Evolutionary conservation across 1,140 invertebrate genomes (phyloP).

Genomic region (Bombyx mandarina): DNA sequence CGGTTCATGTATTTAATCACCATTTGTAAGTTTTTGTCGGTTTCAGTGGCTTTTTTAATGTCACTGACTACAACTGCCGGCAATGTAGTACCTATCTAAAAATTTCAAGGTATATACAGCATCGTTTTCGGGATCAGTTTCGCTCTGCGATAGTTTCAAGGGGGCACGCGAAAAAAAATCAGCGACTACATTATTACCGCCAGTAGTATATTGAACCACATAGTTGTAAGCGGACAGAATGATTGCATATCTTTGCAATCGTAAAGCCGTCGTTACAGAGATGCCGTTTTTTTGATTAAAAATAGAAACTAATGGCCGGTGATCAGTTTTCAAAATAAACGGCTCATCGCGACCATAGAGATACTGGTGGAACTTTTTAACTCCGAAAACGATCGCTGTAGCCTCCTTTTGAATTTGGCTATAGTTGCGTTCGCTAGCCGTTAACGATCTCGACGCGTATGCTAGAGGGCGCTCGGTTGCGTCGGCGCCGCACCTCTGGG

Average conservation of each 20-base stretch:
- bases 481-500: slow-evolving; percentile 21
- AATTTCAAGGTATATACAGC: too few relatives aligned
- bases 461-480: slow-evolving; percentile 41
- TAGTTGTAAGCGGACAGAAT: slow-evolving; percentile 28
- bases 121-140: too few relatives aligned
- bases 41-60: too few relatives aligned
- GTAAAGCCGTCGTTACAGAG: slow-evolving; percentile 12
- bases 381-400: slow-evolving; percentile 61
- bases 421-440: slow-evolving; percentile 55
- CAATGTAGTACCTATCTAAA: too few relatives aligned
- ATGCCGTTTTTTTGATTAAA: slow-evolving; percentile 18
- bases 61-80: too few relatives aligned
- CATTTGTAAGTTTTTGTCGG: too few relatives aligned
- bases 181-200: slow-evolving; percentile 18
- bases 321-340: slow-evolving; percentile 20
- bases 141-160: too few relatives aligned
- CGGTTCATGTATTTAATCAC: too few relatives aligned
- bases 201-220: slow-evolving; percentile 15
- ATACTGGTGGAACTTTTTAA: slow-evolving; percentile 55
- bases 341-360: slow-evolving; percentile 32
- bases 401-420: slow-evolving; percentile 66
- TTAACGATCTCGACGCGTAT: slow-evolving; percentile 57
- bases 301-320: slow-evolving; percentile 17
- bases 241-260: slow-evolving; percentile 24
- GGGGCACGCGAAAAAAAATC: slow-evolving; percentile 23